phyloP scores from a whole-genome alignment of 2,113 vertebrate genomes.

The Salvelinus namaycush region DNA sequence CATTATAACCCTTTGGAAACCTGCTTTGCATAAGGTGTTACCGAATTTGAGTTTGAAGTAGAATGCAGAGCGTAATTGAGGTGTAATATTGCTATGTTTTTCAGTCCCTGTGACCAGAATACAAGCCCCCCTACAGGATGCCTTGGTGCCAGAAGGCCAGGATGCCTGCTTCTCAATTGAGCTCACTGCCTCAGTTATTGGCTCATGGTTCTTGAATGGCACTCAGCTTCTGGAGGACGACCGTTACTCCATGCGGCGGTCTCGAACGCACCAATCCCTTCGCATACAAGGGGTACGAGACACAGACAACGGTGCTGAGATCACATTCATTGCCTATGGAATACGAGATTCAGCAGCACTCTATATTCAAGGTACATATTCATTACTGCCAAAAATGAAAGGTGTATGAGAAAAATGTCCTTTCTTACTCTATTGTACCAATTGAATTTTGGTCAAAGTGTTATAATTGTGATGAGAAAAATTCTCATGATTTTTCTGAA shows the following conservation, averaged over 20 bases:
- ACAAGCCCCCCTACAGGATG: slow-evolving; percentile 83
- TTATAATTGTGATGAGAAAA: not conserved
- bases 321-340: slow-evolving; percentile 83
- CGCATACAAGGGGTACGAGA: slow-evolving; percentile 76
- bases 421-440: too few relatives aligned
- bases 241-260: slow-evolving; percentile 69
- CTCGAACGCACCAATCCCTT: slow-evolving; percentile 80
- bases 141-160: slow-evolving; percentile 76
- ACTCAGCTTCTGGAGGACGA: slow-evolving; percentile 77
- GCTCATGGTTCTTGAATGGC: slow-evolving; percentile 86
- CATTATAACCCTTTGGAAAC: too few relatives aligned
- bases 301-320: slow-evolving; percentile 79
- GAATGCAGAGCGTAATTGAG: not conserved
- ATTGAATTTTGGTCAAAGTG: not conserved
- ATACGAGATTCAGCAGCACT: slow-evolving; percentile 84
- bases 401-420: not conserved
- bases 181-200: slow-evolving; percentile 83
- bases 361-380: slow-evolving; percentile 84
- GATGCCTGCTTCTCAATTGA: slow-evolving; percentile 85
- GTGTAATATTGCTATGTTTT: slow-evolving; percentile 23
- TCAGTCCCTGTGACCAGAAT: slow-evolving; percentile 86
- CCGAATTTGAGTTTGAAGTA: not conserved
- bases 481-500: slow-evolving; percentile 20
- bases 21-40: too few relatives aligned
- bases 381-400: not conserved